phyloP scores from a whole-genome alignment of 2,888 invertebrate species.

The Salpingus planirostris region DNA sequence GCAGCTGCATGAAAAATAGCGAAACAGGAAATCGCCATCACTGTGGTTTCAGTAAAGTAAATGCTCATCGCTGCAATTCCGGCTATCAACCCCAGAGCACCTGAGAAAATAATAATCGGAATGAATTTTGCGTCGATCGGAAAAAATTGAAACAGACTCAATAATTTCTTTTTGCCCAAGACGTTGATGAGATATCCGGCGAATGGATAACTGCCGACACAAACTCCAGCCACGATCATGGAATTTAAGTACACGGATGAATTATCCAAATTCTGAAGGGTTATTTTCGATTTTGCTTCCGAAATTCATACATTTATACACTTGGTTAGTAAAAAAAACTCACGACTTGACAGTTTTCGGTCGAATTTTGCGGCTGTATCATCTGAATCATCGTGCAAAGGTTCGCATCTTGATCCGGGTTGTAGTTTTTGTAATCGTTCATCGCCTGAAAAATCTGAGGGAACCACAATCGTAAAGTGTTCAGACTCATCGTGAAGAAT shows the following conservation, averaged over 20 bases:
- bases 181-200: slow-evolving; percentile 47
- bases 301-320: too few species aligned
- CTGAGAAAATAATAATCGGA: slow-evolving; percentile 11
- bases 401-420: slow-evolving; percentile 28
- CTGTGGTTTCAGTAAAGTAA: slow-evolving; percentile 39
- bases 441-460: slow-evolving; percentile 74
- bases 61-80: slow-evolving; percentile 10
- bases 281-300: too few species aligned
- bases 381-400: slow-evolving; percentile 45
- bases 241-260: slow-evolving; percentile 57
- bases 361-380: slow-evolving; percentile 25
- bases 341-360: too few species aligned
- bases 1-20: slow-evolving; percentile 48
- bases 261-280: slow-evolving; percentile 30
- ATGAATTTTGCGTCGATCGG: too few species aligned
- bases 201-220: slow-evolving; percentile 54
- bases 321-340: too few species aligned
- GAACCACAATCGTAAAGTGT: slow-evolving; percentile 77
- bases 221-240: slow-evolving; percentile 55
- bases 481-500: slow-evolving; percentile 53
- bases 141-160: slow-evolving; percentile 38
- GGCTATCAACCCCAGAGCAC: slow-evolving; percentile 7
- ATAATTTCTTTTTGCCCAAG: slow-evolving; percentile 46
- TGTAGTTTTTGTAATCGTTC: slow-evolving; percentile 27
- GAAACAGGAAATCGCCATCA: slow-evolving; percentile 36